Percentiles rank a stretch among this genome's conserved stretches.
Evolutionary conservation across 1,140 invertebrate genomes (phyloP).

Genomic region (Brevipalpus yothersi): DNA sequence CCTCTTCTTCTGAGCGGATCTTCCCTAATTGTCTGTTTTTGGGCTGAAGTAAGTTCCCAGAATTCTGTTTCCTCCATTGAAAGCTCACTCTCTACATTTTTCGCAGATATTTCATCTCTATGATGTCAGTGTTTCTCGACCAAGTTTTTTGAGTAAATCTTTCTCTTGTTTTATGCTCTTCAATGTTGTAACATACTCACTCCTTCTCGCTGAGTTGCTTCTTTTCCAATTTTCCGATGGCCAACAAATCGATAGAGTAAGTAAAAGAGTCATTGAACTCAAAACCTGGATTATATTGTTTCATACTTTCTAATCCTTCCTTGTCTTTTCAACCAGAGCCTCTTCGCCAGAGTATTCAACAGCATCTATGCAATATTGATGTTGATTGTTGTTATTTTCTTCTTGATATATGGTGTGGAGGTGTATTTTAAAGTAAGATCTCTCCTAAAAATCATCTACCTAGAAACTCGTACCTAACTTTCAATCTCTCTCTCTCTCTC

Average conservation of each 20-base stretch:
- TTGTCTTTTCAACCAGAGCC: conserved; percentile 5
- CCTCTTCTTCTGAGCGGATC: conserved; percentile 64
- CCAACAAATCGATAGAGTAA: conserved; percentile 32
- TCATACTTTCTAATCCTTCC: not conserved
- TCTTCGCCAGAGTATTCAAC: conserved; percentile 42
- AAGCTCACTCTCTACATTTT: conserved; percentile 11
- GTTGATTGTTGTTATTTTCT: conserved; percentile 71
- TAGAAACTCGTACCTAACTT: too few relatives aligned
- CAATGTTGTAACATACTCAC: conserved; percentile 62
- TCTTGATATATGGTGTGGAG: conserved; percentile 79
- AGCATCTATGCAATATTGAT: conserved; percentile 69
- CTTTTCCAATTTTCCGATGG: conserved; percentile 36
- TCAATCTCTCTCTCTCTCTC: not conserved
- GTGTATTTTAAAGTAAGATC: conserved; percentile 69
- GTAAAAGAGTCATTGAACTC: not conserved
- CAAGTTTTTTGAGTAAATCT: conserved; percentile 64
- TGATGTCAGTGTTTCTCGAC: conserved; percentile 56
- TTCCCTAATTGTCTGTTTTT: conserved; percentile 75
- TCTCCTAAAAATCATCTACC: not conserved
- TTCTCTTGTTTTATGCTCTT: conserved; percentile 72
- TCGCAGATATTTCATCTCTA: conserved; percentile 64
- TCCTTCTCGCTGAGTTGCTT: conserved; percentile 53
- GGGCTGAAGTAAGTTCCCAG: conserved; percentile 54
- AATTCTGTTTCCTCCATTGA: conserved; percentile 1
- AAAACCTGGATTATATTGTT: not conserved